A percentile compares a stretch with the other conserved stretches of the same genome.
phyloP scores from a whole-genome alignment of 1,140 invertebrate species.

The Drosophila arawakana region DNA sequence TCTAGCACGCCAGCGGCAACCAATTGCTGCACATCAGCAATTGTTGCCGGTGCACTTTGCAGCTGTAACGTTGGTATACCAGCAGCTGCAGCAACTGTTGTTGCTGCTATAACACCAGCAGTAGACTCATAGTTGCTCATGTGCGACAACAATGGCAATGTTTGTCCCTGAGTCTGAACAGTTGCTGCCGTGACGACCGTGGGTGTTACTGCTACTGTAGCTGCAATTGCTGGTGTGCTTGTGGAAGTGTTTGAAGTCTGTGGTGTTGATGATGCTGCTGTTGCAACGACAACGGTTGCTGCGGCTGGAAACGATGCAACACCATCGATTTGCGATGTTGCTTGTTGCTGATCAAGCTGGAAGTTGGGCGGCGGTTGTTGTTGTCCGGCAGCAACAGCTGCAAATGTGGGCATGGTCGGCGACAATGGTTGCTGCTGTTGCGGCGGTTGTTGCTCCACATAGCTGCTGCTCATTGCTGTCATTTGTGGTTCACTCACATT shows the following conservation, averaged over 20 bases:
- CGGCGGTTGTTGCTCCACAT: conserved; percentile 61
- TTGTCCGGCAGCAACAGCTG: conserved; percentile 65
- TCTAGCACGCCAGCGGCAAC: conserved; percentile 54
- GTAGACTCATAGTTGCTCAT: conserved; percentile 68
- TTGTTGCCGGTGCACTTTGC: conserved; percentile 77
- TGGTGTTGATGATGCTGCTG: conserved; percentile 39
- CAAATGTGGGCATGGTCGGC: conserved; percentile 59
- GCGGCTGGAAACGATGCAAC: conserved; percentile 44
- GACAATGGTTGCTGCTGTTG: conserved; percentile 43
- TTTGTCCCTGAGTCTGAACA: conserved; percentile 67
- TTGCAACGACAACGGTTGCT: conserved; percentile 40
- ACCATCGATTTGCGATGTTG: conserved; percentile 72
- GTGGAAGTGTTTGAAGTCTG: conserved; percentile 61
- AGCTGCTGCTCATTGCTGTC: conserved; percentile 51
- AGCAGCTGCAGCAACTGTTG: conserved; percentile 34
- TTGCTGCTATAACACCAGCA: conserved; percentile 32
- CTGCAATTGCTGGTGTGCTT: conserved; percentile 17
- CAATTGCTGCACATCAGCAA: conserved; percentile 73
- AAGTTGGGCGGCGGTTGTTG: conserved; percentile 26
- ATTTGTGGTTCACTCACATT: conserved; percentile 48
- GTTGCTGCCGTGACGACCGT: conserved; percentile 32
- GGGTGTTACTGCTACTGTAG: neutral
- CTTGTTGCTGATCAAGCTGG: conserved; percentile 58
- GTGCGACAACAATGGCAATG: conserved; percentile 72
- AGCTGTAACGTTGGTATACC: conserved; percentile 51